Evolutionary conservation across 2,888 invertebrate genomes (phyloP), one percentile per base, ranked within the genome.

Genomic region (Rotaria socialis): DNA sequence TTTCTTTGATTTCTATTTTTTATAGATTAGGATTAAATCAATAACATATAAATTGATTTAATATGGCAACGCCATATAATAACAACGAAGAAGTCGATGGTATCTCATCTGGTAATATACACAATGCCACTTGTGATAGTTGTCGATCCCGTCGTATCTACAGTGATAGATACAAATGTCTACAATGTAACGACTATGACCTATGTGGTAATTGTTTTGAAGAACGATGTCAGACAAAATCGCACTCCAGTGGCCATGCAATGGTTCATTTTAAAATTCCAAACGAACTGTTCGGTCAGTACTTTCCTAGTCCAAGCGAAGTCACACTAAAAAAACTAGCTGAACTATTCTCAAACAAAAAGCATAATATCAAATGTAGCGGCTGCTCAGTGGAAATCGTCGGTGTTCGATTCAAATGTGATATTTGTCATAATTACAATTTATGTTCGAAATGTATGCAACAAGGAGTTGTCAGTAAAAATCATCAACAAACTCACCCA

Each of bases 321-420:
- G 11, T 47, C 27, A 84, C 27, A 24, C n/a, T 60, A 24, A 5
- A 0, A 14, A 60, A 24, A n/a, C 7, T 60, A 2, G n/a, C n/a
- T 7, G 27, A 27, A n/a, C 14, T 60, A n/a, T 14, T 24, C 14
- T 6, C 8, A 7, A 24, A 24, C 4, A 60, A n/a, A n/a, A 7
- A 60, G 7, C n/a, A 60, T n/a, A 60, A 60, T n/a, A 27, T 24
- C n/a, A n/a, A 24, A 27, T 60, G 60, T 27, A 24, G n/a, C n/a
- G 60, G 85, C 56, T 27, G 27, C 7, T n/a, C n/a, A 14, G 1
- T 6, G 14, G 1, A 52, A 24, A 55, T 75, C 35, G 10, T 19
- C 10, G 85, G 85, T 27, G 24, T 80, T 4, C 74, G 75, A 35
- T 85, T 85, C 41, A 85, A 85, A 80, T 85, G 85, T 41, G 75